These are phyloP conservation scores for Gallinago solitaria DNA, from an alignment of 2,797 vertebrate species.

Conservation along the genomic window DNA sequence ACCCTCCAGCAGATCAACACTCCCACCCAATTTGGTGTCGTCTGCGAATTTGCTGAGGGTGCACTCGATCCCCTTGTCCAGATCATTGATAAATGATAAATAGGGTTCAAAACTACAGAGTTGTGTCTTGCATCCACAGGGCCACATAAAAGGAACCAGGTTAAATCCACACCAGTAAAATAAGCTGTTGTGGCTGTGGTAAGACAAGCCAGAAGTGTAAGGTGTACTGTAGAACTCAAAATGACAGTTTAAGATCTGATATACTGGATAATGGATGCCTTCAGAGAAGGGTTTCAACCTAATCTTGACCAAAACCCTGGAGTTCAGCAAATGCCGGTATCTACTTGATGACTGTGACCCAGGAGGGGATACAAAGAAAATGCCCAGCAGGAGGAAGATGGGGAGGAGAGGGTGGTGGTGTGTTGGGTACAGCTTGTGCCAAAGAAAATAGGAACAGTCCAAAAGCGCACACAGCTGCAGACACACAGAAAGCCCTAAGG, in stretches of 20 bases:
- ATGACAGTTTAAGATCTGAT: not conserved
- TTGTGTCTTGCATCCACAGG: not conserved
- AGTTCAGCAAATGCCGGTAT: not conserved
- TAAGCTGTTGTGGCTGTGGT: not conserved
- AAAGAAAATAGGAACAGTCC: not conserved
- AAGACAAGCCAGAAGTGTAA: not conserved
- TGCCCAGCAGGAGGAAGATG: not conserved
- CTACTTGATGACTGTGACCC: not conserved
- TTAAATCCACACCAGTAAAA: not conserved
- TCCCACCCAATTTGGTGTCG: no score
- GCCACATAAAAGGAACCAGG: not conserved
- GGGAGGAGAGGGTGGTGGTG: not conserved
- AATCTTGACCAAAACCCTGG: not conserved
- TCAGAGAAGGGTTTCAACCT: not conserved
- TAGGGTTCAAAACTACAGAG: not conserved
- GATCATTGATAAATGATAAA: no score
- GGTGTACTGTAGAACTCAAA: not conserved
- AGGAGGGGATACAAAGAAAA: not conserved
- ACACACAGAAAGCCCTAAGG: rapidly evolving
- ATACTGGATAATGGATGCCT: not conserved
- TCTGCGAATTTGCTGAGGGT: no score
- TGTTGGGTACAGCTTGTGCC: not conserved
- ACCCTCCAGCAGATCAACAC: no score
- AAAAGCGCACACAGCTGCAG: not conserved
- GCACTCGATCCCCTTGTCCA: no score